A percentile compares a stretch with the other conserved stretches of the same genome.
Conservation (phyloP, 1,140 invertebrate genomes). For the Brachionus manjavacas region DNA sequence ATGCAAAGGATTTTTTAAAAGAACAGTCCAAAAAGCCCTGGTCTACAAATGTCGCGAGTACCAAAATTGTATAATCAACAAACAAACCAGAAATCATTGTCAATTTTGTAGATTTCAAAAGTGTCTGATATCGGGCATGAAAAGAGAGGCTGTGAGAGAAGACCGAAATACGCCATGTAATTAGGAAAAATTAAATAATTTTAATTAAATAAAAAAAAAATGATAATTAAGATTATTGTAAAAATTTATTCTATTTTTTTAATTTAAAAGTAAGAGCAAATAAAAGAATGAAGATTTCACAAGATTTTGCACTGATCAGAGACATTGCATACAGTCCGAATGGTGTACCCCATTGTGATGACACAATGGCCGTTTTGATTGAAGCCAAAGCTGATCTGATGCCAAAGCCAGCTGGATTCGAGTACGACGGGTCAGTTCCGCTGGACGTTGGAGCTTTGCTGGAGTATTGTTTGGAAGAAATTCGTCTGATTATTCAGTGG, state of each 20-base stretch:
- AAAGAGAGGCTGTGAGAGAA: conserved; percentile 53
- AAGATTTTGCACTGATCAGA: conserved; percentile 36
- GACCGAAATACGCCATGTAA: conserved; percentile 47
- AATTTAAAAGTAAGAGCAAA: background rate
- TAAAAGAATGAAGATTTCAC: conserved; percentile 30
- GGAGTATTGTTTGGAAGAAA: conserved; percentile 40
- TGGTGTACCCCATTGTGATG: conserved; percentile 42
- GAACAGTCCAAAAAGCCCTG: conserved; percentile 57
- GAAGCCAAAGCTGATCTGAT: conserved; percentile 41
- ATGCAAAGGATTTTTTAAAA: conserved; percentile 69
- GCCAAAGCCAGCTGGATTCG: conserved; percentile 29
- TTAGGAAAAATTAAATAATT: too few species aligned
- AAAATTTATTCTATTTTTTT: background rate
- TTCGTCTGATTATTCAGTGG: conserved; percentile 36
- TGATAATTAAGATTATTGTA: too few species aligned
- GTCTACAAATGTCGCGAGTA: conserved; percentile 57
- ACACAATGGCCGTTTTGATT: conserved; percentile 31
- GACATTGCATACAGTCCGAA: conserved; percentile 31
- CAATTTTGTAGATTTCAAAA: conserved; percentile 58
- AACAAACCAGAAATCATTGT: conserved; percentile 55
- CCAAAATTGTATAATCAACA: conserved; percentile 54
- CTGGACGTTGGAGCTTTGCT: conserved; percentile 22
- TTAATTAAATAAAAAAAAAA: too few species aligned
- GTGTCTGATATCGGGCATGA: conserved; percentile 49
- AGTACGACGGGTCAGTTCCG: conserved; percentile 28